Evolutionary conservation across 2,797 vertebrate species (phyloP), one percentile per base, ranked within the genome.

Genomic region (Manis crassicaudata): DNA sequence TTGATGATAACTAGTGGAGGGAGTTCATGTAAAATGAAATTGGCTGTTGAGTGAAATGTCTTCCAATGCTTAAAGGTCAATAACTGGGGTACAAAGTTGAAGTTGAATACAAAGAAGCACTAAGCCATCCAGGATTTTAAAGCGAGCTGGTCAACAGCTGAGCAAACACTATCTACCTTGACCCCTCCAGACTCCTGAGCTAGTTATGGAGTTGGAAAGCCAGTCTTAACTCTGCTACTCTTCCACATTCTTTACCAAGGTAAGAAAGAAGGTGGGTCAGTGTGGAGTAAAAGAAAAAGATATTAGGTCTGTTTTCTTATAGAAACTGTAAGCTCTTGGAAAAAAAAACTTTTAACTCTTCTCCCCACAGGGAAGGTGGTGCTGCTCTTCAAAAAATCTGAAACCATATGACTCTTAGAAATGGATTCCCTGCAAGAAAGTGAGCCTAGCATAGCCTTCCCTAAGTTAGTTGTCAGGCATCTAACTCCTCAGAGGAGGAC

Each of bases 141-240:
- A 40, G 11, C 86, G 14, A 65, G n/a, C 11, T 37, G 35, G 20
- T 68, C 58, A 60, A 46, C 20, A 58, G 32, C 17, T 70, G 40
- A 60, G 3, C 27, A 62, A 68, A 46, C 20, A 37, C 23, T 37
- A 14, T 11, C 35, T 35, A 1, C 1, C 12, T 3, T 7, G 0
- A 0, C 3, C 18, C 23, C 2, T 40, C 2, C 46, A 9, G 46
- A 70, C 4, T 70, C 14, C 32, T 37, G 27, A 43, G 7, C 12
- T 73, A 68, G 67, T 35, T 54, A 52, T 20, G 10, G 5, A 5
- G 12, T 68, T 67, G 17, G 13, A 79, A 13, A 75, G 43, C 21
- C 5, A 93, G 50, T 1, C 13, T 85, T 35, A 87, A 37, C 52
- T 68, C 20, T 43, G 35, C 25, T 37, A 17, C 21, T 58, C 5